A percentile compares a stretch with the other conserved stretches of the same genome.
phyloP scores from a whole-genome alignment of 2,888 invertebrate genomes.

The Seira ritae region DNA sequence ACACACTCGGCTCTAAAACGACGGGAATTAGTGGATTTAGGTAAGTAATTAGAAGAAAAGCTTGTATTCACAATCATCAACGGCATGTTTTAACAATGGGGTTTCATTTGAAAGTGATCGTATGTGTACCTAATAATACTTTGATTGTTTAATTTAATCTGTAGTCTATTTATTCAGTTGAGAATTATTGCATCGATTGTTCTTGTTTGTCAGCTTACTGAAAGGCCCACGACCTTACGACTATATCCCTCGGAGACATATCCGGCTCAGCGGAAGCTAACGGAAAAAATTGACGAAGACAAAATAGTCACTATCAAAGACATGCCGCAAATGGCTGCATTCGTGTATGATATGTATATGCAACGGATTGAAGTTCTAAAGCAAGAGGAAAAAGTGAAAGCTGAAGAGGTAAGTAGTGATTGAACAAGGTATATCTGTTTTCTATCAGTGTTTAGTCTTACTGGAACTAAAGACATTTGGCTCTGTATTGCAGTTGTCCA shows the following conservation, averaged over 20 bases:
- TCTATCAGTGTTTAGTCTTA: not conserved
- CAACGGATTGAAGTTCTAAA: constrained; percentile 81
- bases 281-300: constrained; percentile 71
- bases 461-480: not conserved
- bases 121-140: no score
- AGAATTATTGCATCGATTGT: constrained; percentile 34
- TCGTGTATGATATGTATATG: constrained; percentile 94
- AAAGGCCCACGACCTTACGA: constrained; percentile 87
- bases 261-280: constrained; percentile 82
- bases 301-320: constrained; percentile 83
- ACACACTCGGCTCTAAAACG: constrained; percentile 99
- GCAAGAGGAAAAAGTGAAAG: constrained; percentile 47
- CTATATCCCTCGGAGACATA: constrained; percentile 88
- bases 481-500: constrained; percentile 22
- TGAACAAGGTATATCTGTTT: no score
- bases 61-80: constrained; percentile 93
- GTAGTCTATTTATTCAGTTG: no score
- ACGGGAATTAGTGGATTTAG: constrained; percentile 95
- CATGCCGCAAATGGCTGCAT: constrained; percentile 97
- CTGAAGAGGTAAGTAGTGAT: constrained; percentile 40
- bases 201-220: constrained; percentile 82
- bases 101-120: no score
- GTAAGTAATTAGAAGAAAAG: constrained; percentile 89
- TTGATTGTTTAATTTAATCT: no score
- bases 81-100: not conserved